Evolutionary conservation across 2,797 vertebrate species (phyloP), one percentile per base, ranked within the genome.

Genomic region (Anniella stebbinsi): DNA sequence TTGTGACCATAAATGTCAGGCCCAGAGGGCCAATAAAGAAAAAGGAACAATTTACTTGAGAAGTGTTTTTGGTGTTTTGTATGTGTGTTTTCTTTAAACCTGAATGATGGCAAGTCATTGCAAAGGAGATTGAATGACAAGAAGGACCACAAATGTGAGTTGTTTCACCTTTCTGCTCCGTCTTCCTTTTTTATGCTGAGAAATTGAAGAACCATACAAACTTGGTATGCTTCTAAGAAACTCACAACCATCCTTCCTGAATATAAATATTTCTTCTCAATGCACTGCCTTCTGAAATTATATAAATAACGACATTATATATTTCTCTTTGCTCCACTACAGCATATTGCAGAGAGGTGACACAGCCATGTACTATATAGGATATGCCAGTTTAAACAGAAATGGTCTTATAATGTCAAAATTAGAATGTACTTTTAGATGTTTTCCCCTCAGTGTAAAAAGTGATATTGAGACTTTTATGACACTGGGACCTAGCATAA

Each of bases 241-340:
- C 28, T 4, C 38, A 13, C 38, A 18, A 41, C 60, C 51, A 80
- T 87, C 89, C 13, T 8, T 17, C 86, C 89, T 91, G 48, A 15
- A 77, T 87, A 13, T 73, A 86, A 86, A 30, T 87, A 12, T 83
- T 93, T 93, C 60, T 41, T 25, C 78, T 83, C 86, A 87, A 28
- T 93, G 78, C 80, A 89, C 21, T 93, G 81, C 84, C 89, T 60
- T 92, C 9, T 95, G 78, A 92, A 89, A 87, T 85, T 78, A 51
- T 80, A 60, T 51, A 92, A 94, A 60, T 67, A 83, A 86, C 91
- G 91, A 90, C 87, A 83, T 76, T 25, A 30, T 85, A 80, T 95
- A 91, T 85, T 77, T 90, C 48, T 69, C 85, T 89, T 57, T 18
- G 80, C 3, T 89, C 91, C 75, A 73, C 33, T 88, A 76, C 66